Evolutionary conservation across 2,113 vertebrate species (phyloP), one percentile per base, ranked within the genome.

Genomic region (Hepsetus odoe): DNA sequence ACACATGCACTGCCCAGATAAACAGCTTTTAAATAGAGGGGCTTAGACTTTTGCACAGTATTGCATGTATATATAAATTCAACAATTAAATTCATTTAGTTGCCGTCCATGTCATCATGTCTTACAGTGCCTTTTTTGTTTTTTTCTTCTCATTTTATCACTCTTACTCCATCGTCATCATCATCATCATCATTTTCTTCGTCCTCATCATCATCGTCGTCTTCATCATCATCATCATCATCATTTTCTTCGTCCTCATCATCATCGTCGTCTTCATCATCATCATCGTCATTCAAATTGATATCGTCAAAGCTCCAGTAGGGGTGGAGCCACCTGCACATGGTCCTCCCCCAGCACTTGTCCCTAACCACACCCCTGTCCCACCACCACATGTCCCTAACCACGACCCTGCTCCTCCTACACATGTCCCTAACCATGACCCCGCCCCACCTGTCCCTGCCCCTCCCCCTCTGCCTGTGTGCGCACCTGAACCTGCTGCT

Each of bases 401-500:
- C 75, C 30, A 0, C 35, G 74, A n/a, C 3, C 64, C 68, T 24
- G 12, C 14, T 8, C 51, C 44, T 4, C 20, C 73, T 7, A 0
- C n/a, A 24, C 64, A 70, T 20, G 28, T 26, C 49, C 28, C 70
- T 26, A 38, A 4, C 35, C 35, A 4, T 38, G 35, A 4, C 9
- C 22, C 33, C 4, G 67, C 83, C 14, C 77, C 85, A 59, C 76
- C 81, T 35, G 81, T 59, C 10, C 22, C 62, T 72, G 5, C 58
- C 14, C 49, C 65, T 65, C 2, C 22, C 6, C 13, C 35, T 30
- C 11, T 22, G 10, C 56, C 58, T 33, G 33, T 20, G 11, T 20
- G 13, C 14, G 28, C 61, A 33, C 20, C 32, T 8, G 40, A 56
- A 2, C 38, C 67, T 7, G 1, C 66, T 32, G 3, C 42, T 44